A percentile compares a stretch with the other conserved stretches of the same genome.
phyloP scores from a whole-genome alignment of 2,797 vertebrate genomes.

The Muscicapa striata region DNA sequence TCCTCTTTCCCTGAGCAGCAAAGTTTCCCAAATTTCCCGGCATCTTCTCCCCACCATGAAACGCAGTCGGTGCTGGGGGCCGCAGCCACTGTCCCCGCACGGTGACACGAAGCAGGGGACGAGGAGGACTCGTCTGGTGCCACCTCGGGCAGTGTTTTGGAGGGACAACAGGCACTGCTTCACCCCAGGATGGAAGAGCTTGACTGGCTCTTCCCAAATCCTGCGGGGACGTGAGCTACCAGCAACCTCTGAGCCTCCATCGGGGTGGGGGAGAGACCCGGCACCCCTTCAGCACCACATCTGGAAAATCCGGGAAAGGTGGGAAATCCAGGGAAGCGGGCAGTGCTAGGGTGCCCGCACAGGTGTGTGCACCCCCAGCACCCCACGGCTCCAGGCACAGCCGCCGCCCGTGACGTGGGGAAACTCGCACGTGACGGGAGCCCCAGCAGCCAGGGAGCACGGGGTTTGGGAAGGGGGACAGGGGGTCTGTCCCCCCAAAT shows the following conservation, averaged over 20 bases:
- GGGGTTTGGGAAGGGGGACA: background rate
- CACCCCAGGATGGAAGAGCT: background rate
- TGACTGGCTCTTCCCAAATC: background rate
- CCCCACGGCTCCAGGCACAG: background rate
- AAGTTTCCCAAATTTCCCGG: background rate
- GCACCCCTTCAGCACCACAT: rapidly evolving
- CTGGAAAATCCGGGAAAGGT: background rate
- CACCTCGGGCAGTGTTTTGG: background rate
- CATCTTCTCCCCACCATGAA: background rate
- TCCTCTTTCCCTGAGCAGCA: background rate
- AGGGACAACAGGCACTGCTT: background rate
- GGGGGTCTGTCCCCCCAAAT: background rate
- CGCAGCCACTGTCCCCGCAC: background rate
- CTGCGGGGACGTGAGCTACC: background rate
- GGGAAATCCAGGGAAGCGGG: background rate
- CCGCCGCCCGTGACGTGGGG: background rate
- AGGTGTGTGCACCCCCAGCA: background rate
- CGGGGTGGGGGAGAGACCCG: rapidly evolving
- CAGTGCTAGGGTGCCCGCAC: background rate
- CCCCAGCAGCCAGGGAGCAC: background rate
- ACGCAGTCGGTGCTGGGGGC: rapidly evolving
- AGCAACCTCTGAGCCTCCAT: background rate
- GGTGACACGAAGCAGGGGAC: background rate
- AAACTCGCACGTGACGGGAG: background rate
- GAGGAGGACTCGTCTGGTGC: background rate